Percentiles rank a stretch among this genome's conserved stretches.
These are phyloP conservation scores for Atherix ibis DNA, from an alignment of 2,888 invertebrate species.

Conservation along the genomic window DNA sequence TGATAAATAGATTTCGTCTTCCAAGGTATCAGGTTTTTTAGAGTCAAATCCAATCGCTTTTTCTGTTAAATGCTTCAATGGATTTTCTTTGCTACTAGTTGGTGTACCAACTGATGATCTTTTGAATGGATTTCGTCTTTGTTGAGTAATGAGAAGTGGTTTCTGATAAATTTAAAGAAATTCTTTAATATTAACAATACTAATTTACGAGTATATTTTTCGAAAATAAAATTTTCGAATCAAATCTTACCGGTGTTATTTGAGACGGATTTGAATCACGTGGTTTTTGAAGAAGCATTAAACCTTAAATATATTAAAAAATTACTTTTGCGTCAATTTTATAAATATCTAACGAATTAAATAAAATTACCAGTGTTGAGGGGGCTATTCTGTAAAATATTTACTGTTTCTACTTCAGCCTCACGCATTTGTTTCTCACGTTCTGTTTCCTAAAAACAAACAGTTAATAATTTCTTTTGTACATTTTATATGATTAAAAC, in stretches of 20 bases:
- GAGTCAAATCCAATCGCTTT: constrained; percentile 13
- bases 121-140: constrained; percentile 37
- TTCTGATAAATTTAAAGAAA: constrained; percentile 14
- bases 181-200: not conserved
- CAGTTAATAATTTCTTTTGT: constrained; percentile 1
- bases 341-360: too few species aligned
- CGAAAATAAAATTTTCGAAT: constrained; percentile 1
- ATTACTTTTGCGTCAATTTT: too few species aligned
- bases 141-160: constrained; percentile 23
- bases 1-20: not conserved
- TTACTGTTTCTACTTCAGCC: constrained; percentile 17
- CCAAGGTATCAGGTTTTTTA: constrained; percentile 1
- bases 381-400: constrained; percentile 17
- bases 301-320: too few species aligned
- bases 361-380: constrained; percentile 14
- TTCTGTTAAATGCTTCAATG: constrained; percentile 23
- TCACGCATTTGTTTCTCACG: constrained; percentile 21
- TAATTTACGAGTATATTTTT: not conserved
- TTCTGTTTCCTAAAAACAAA: constrained; percentile 16
- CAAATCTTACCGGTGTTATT: constrained; percentile 15
- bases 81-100: constrained; percentile 20
- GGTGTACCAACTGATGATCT: constrained; percentile 33
- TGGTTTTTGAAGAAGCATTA: constrained; percentile 12
- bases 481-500: not conserved
- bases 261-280: constrained; percentile 9